A percentile compares a stretch with the other conserved stretches of the same genome.
phyloP scores from a whole-genome alignment of 2,888 invertebrate species.

The Pogonocherus hispidulus region DNA sequence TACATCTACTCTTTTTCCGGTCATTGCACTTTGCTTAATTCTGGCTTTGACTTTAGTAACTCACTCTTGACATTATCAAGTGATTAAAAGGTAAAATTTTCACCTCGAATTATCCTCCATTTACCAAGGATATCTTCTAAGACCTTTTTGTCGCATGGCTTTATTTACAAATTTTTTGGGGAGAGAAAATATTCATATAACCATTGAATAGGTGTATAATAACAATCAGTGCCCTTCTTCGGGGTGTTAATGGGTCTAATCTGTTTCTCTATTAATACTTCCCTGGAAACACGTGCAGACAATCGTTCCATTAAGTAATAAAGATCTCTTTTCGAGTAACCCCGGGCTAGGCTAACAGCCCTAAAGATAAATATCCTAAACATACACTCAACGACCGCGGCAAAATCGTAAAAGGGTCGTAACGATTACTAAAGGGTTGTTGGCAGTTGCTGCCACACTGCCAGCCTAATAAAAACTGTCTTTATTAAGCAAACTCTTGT shows the following conservation, averaged over 20 bases:
- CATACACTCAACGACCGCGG: not conserved
- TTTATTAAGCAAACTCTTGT: not conserved
- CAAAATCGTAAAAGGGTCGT: not conserved
- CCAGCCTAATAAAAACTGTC: not conserved
- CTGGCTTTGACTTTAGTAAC: no score
- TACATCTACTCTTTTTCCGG: no score
- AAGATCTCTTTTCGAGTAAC: not conserved
- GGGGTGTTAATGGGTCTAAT: not conserved
- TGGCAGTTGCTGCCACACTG: not conserved
- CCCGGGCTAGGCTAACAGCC: not conserved
- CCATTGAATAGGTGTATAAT: not conserved
- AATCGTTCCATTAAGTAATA: not conserved
- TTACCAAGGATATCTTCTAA: no score
- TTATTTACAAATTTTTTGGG: no score
- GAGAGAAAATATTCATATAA: no score
- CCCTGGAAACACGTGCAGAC: not conserved
- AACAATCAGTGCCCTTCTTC: no score
- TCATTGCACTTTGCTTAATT: no score
- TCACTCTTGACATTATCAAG: no score
- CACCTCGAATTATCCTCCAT: no score
- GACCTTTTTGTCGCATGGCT: no score
- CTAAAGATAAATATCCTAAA: conserved; percentile 6
- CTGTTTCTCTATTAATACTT: not conserved
- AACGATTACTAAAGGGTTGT: not conserved
- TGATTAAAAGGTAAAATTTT: no score